phyloP scores from a whole-genome alignment of 2,797 vertebrate genomes.

The Cyprinella venusta region DNA sequence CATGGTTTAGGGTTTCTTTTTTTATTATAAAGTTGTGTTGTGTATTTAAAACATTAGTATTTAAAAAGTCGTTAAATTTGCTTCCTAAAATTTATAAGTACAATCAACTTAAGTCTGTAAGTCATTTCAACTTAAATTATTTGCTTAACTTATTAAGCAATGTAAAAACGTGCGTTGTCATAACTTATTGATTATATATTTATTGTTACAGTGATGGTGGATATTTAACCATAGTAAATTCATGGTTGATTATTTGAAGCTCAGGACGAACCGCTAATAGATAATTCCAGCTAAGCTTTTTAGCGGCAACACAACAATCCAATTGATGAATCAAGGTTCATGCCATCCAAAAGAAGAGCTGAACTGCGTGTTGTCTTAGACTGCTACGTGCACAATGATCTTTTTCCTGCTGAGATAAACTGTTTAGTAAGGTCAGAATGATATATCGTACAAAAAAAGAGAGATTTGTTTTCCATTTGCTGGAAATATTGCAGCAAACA shows the following conservation, averaged over 20 bases:
- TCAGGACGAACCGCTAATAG: conserved; percentile 38
- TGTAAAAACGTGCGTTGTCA: too few species aligned
- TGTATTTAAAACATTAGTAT: not conserved
- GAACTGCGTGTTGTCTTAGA: not conserved
- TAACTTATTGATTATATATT: too few species aligned
- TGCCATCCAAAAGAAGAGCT: not conserved
- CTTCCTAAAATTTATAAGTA: too few species aligned
- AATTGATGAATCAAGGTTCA: conserved; percentile 47
- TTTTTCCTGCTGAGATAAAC: not conserved
- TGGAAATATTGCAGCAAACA: conserved; percentile 11
- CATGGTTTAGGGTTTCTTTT: not conserved
- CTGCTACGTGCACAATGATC: not conserved
- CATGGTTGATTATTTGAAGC: conserved; percentile 41
- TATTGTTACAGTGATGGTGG: not conserved
- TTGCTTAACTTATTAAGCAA: too few species aligned
- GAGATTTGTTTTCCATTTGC: not conserved
- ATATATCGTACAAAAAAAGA: not conserved
- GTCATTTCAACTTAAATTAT: too few species aligned
- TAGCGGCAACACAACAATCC: conserved; percentile 52
- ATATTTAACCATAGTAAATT: not conserved
- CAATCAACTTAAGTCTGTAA: too few species aligned
- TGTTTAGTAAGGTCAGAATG: not conserved
- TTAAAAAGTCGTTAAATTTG: too few species aligned
- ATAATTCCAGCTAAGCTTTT: conserved; percentile 49
- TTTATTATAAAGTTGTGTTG: not conserved